Evolutionary conservation across 2,888 invertebrate species (phyloP).

Genomic region (Diarsia dahlii): DNA sequence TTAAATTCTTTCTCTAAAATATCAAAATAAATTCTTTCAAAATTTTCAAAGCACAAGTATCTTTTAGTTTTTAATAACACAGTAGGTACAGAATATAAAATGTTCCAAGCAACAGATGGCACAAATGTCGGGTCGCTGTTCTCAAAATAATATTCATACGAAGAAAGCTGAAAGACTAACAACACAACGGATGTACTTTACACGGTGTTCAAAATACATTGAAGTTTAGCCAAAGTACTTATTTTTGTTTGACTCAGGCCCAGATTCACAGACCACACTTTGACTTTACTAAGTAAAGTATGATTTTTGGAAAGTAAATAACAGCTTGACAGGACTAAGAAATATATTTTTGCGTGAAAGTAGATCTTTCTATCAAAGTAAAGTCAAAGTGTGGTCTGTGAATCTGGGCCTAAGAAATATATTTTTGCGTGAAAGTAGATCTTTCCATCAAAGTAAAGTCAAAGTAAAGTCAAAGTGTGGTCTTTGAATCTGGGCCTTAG

Average conservation of each 20-base stretch:
- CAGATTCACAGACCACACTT: too few species aligned
- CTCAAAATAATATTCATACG: constrained; percentile 75
- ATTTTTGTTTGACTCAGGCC: constrained; percentile 7
- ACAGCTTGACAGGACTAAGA: too few species aligned
- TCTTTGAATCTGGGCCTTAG: too few species aligned
- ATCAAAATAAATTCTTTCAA: constrained; percentile 6
- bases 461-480: too few species aligned
- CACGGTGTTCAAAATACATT: constrained; percentile 49
- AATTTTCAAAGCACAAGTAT: constrained; percentile 19
- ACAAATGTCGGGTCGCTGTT: constrained; percentile 69
- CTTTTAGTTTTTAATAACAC: constrained; percentile 57
- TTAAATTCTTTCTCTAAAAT: not conserved
- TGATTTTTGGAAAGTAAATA: too few species aligned
- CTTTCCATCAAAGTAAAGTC: too few species aligned
- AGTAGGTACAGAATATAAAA: constrained; percentile 52
- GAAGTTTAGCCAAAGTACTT: constrained; percentile 16
- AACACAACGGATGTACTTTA: constrained; percentile 30
- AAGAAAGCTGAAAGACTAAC: constrained; percentile 68
- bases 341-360: too few species aligned
- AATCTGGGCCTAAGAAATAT: too few species aligned
- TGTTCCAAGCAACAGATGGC: constrained; percentile 69
- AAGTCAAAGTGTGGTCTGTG: too few species aligned
- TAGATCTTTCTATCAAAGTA: too few species aligned
- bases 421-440: too few species aligned
- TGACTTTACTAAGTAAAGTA: too few species aligned